Conservation (phyloP, 2,888 invertebrate species). For the Polymixis lichenea region DNA sequence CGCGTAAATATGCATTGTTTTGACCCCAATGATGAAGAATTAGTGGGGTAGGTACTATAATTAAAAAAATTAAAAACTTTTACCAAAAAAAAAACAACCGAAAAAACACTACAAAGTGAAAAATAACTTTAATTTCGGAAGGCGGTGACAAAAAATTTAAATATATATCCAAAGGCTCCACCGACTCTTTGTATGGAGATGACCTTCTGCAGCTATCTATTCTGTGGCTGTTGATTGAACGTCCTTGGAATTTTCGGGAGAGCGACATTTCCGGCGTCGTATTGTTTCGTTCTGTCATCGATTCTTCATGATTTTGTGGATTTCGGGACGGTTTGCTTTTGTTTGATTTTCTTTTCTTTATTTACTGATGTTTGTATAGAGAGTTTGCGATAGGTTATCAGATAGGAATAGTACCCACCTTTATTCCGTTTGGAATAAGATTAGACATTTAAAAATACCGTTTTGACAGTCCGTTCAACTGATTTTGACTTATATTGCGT, state of each 20-base stretch:
- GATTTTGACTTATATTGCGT: too few species aligned
- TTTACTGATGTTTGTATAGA: slow-evolving; percentile 6
- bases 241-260: slow-evolving; percentile 39
- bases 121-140: too few species aligned
- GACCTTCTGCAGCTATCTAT: background rate
- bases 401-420: too few species aligned
- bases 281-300: slow-evolving; percentile 45
- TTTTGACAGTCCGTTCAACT: background rate
- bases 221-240: background rate
- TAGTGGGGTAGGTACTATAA: too few species aligned
- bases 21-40: too few species aligned
- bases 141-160: too few species aligned
- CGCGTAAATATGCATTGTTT: too few species aligned
- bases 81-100: too few species aligned
- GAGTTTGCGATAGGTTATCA: background rate
- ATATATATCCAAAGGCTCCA: too few species aligned
- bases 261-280: slow-evolving; percentile 24
- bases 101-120: too few species aligned
- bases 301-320: slow-evolving; percentile 34
- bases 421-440: too few species aligned
- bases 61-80: too few species aligned
- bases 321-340: slow-evolving; percentile 3
- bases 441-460: background rate
- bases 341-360: slow-evolving; percentile 2
- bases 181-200: background rate